A percentile compares a stretch with the other conserved stretches of the same genome.
Evolutionary conservation across 2,797 vertebrate species (phyloP).

Genomic region (Uromys caudimaculatus): DNA sequence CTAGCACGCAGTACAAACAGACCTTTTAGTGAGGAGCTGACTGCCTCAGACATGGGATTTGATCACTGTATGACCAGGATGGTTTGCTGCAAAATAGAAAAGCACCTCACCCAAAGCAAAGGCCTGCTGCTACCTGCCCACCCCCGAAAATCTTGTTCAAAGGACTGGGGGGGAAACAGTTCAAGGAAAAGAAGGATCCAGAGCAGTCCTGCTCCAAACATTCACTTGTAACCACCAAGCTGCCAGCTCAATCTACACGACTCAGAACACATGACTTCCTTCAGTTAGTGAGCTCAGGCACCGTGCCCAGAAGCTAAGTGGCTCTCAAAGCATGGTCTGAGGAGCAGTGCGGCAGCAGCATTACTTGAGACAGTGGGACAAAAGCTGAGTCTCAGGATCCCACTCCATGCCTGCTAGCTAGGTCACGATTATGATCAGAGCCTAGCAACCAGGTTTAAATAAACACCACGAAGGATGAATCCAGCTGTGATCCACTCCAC

Average conservation of each 20-base stretch:
- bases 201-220: not conserved
- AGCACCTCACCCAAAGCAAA: fast-evolving
- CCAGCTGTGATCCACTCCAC: not conserved
- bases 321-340: not conserved
- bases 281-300: no score
- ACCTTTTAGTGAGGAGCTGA: not conserved
- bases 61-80: not conserved
- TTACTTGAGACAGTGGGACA: fast-evolving
- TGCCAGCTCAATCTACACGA: not conserved
- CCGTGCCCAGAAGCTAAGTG: fast-evolving
- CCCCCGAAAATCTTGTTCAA: fast-evolving
- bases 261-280: not conserved
- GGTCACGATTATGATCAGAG: not conserved
- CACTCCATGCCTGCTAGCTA: fast-evolving
- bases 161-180: not conserved
- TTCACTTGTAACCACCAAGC: not conserved
- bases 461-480: fast-evolving
- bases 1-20: fast-evolving
- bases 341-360: not conserved
- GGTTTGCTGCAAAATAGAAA: not conserved
- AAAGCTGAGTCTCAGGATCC: not conserved
- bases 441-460: not conserved
- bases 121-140: fast-evolving
- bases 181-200: not conserved
- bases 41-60: no score